Conservation (phyloP, 1,140 invertebrate genomes). For the Lordiphosa stackelbergi region DNA sequence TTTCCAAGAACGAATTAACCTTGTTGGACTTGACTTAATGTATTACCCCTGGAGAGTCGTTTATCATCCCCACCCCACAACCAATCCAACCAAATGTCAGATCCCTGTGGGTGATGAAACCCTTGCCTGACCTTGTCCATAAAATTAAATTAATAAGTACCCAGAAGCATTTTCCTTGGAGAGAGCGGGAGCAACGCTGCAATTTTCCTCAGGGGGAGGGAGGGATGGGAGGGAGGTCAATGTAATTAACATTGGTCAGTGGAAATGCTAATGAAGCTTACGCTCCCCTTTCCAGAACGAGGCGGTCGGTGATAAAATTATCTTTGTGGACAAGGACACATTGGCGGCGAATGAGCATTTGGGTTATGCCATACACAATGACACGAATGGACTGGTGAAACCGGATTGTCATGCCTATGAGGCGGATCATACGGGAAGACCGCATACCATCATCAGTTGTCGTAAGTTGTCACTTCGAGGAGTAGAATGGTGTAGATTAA, state of each 20-base stretch:
- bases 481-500: not conserved
- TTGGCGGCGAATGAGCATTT: slow-evolving; percentile 58
- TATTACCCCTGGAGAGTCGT: slow-evolving; percentile 20
- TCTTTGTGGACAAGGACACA: slow-evolving; percentile 72
- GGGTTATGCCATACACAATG: slow-evolving; percentile 62
- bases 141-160: slow-evolving; percentile 45
- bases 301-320: slow-evolving; percentile 63
- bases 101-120: slow-evolving; percentile 36
- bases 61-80: slow-evolving; percentile 6
- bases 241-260: slow-evolving; percentile 66
- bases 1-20: not conserved
- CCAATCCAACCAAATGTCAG: slow-evolving; percentile 38
- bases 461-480: slow-evolving; percentile 46
- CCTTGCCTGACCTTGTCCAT: slow-evolving; percentile 54
- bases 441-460: slow-evolving; percentile 68
- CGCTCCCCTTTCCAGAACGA: slow-evolving; percentile 30
- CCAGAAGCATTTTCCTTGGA: slow-evolving; percentile 41
- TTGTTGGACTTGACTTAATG: slow-evolving; percentile 7
- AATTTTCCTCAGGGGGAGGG: slow-evolving; percentile 35
- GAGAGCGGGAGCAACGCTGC: slow-evolving; percentile 20
- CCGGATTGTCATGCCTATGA: slow-evolving; percentile 69
- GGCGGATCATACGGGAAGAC: slow-evolving; percentile 68
- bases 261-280: slow-evolving; percentile 59
- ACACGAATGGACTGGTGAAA: slow-evolving; percentile 42
- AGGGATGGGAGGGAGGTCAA: slow-evolving; percentile 29